These are phyloP conservation scores for Fratercula arctica DNA, from an alignment of 2,797 vertebrate genomes.

Conservation along the genomic window DNA sequence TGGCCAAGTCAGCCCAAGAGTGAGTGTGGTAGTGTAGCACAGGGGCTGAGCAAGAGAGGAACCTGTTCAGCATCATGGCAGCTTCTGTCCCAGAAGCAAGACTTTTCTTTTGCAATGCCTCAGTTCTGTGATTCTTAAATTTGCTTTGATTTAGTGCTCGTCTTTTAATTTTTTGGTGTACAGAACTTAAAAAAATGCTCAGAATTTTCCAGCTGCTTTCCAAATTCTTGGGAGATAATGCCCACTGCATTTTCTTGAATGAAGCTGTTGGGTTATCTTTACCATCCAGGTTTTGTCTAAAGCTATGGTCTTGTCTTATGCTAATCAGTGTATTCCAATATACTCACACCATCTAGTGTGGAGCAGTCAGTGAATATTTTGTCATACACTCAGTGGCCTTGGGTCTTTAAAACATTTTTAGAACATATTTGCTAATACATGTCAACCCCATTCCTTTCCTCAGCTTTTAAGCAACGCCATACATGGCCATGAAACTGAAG, in stretches of 20 bases:
- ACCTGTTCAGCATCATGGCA: background rate
- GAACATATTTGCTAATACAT: background rate
- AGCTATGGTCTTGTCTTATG: background rate
- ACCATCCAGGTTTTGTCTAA: background rate
- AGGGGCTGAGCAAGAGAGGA: background rate
- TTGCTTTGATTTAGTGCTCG: background rate
- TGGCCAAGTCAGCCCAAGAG: background rate
- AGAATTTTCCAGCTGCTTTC: background rate
- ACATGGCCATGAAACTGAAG: background rate
- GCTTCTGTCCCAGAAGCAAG: background rate
- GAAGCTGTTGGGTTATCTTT: background rate
- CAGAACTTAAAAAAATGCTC: background rate
- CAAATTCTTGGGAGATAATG: background rate
- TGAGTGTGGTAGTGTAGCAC: background rate
- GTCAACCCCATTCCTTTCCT: background rate
- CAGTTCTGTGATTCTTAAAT: background rate
- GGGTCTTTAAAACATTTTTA: constrained; percentile 1
- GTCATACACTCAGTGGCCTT: background rate
- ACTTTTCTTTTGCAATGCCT: background rate
- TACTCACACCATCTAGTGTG: background rate
- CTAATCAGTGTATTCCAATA: background rate
- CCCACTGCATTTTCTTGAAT: background rate
- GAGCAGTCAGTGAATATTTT: constrained; percentile 16
- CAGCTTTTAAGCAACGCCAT: background rate
- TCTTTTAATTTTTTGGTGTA: background rate